Evolutionary conservation across 2,888 invertebrate species (phyloP), one percentile per base, ranked within the genome.

Genomic region (Tipula unca): DNA sequence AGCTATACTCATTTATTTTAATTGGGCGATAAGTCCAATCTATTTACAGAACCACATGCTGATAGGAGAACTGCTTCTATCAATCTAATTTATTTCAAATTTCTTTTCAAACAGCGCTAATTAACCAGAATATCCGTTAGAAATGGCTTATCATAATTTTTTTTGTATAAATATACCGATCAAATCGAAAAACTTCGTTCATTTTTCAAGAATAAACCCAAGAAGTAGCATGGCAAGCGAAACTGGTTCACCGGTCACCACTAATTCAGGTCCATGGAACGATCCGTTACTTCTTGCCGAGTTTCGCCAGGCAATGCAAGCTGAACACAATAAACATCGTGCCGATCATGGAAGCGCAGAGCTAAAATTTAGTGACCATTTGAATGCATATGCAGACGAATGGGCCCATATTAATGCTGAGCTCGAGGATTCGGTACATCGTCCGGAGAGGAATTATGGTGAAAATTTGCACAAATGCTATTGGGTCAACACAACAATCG

Each of bases 391-490:
- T 13, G 69, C 69, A 3, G 25, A 25, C 10, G 69, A 69, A 25
- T 69, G 69, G 69, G 69, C 69, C 6, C 20, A 69, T 3, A 25
- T 69, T 0, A 69, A 69, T 69, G 69, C 69, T 3, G 69, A 20
- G 25, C 69, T 69, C 10, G 69, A 69, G 10, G 69, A 69, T 69
- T 69, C 25, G 88, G 93, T 95, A 87, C 96, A 97, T 89, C 93
- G 96, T 86, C 93, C 94, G 42, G 94, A 95, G 87, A 94, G 94
- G 87, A 94, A 94, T 39, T 96, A 96, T 88, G 97, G 97, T 0
- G 97, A 97, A 89, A 97, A 97, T 89, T 93, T 97, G 86, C 96
- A 94, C 89, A 94, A 69, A 69, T 69, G 69, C 13, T 69, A 25
- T 69, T 69, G 69, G 69, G 69, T 69, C 69, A 25, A 69, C 1